Conservation (phyloP, 2,113 vertebrate genomes). For the Labrus mixtus region DNA sequence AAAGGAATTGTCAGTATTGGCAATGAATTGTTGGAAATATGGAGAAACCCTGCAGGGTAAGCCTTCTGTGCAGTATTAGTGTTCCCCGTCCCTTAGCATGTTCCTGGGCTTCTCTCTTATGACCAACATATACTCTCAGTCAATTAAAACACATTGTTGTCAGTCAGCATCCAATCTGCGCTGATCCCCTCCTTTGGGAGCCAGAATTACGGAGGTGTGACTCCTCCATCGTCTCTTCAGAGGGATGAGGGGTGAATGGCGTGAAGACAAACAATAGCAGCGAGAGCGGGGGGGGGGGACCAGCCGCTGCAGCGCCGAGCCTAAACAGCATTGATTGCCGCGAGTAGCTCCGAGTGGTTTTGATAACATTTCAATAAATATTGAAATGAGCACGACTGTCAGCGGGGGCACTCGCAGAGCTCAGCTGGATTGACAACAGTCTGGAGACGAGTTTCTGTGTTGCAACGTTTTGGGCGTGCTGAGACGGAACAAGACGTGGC, state of each 20-base stretch:
- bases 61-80: constrained; percentile 28
- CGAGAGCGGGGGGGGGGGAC: constrained; percentile 25
- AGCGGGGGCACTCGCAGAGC: constrained; percentile 45
- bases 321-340: constrained; percentile 75
- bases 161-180: constrained; percentile 57
- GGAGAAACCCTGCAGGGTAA: constrained; percentile 41
- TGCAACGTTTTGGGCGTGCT: constrained; percentile 1
- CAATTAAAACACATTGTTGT: constrained; percentile 69
- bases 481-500: constrained; percentile 27
- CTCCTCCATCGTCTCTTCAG: constrained; percentile 47
- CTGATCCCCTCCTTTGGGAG: constrained; percentile 26
- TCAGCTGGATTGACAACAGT: constrained; percentile 61
- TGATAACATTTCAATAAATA: constrained; percentile 83
- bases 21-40: constrained; percentile 36
- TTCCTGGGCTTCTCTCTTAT: constrained; percentile 19
- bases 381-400: constrained; percentile 74
- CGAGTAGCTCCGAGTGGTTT: constrained; percentile 74
- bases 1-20: constrained; percentile 12
- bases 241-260: constrained; percentile 54
- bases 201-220: constrained; percentile 62
- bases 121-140: constrained; percentile 46
- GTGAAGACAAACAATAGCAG: constrained; percentile 62
- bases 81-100: constrained; percentile 19
- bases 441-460: constrained; percentile 44
- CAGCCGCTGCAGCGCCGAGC: constrained; percentile 45